Conservation (phyloP, 2,888 invertebrate genomes). For the Falcaria lacertinaria region DNA sequence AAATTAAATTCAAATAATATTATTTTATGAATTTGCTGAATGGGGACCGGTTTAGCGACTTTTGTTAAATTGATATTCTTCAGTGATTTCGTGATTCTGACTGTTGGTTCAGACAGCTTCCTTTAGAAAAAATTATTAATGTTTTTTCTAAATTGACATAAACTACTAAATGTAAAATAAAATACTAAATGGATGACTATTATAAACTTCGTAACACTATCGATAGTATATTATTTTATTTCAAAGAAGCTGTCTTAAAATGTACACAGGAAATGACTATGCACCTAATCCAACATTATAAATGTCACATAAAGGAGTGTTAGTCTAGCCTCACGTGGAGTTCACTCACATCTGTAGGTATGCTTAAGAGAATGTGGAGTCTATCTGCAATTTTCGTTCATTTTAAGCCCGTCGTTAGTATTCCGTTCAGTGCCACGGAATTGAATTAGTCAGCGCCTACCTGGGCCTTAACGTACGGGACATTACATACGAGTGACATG, state of each 20-base stretch:
- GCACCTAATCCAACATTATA: not conserved
- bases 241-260: no score
- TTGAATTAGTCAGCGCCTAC: conserved; percentile 43
- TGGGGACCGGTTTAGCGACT: conserved; percentile 7
- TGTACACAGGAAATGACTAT: not conserved
- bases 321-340: conserved; percentile 3
- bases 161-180: no score
- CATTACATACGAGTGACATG: conserved; percentile 25
- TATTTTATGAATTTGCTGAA: conserved; percentile 5
- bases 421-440: conserved; percentile 37
- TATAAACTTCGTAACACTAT: no score
- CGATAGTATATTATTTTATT: no score
- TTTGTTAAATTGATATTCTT: conserved; percentile 14
- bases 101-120: not conserved
- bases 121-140: no score
- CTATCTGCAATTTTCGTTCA: conserved; percentile 22
- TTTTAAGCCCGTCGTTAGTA: conserved; percentile 41
- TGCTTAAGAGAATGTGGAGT: conserved; percentile 15
- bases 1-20: conserved; percentile 10
- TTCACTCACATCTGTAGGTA: conserved; percentile 5
- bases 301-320: not conserved
- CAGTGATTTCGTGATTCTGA: conserved; percentile 2
- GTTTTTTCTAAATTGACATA: no score
- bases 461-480: conserved; percentile 30
- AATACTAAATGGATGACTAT: no score